Evolutionary conservation across 2,797 vertebrate species (phyloP).

Genomic region (Carcharodon carcharias): DNA sequence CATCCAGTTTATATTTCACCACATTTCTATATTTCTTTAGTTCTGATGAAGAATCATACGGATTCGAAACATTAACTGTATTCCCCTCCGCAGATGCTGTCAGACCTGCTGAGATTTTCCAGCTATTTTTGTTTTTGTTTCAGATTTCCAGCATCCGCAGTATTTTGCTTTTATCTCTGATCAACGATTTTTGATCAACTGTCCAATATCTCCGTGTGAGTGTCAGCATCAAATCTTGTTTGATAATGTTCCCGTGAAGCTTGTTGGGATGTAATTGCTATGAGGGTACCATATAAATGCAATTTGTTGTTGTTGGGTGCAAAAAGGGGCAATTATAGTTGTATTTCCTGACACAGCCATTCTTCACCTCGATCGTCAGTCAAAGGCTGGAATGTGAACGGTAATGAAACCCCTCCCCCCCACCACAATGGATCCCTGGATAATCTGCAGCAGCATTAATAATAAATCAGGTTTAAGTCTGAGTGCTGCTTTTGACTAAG

Average conservation of each 20-base stretch:
- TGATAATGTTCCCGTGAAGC: not conserved
- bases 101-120: too few species aligned
- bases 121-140: too few species aligned
- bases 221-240: not conserved
- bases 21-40: too few species aligned
- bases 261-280: not conserved
- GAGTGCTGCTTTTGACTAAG: slow-evolving; percentile 11
- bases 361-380: not conserved
- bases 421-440: not conserved
- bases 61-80: too few species aligned
- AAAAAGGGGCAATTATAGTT: not conserved
- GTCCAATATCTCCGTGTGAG: not conserved
- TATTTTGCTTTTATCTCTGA: not conserved
- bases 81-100: too few species aligned
- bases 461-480: slow-evolving; percentile 4
- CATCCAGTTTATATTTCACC: too few species aligned
- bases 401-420: not conserved
- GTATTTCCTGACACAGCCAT: not conserved
- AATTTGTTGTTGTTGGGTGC: not conserved
- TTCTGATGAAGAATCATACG: too few species aligned
- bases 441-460: not conserved
- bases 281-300: not conserved
- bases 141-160: too few species aligned
- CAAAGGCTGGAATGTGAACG: too few species aligned
- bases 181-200: not conserved